A percentile compares a stretch with the other conserved stretches of the same genome.
Conservation (phyloP, 2,113 vertebrate species). For the Grammomys dolichurus region DNA sequence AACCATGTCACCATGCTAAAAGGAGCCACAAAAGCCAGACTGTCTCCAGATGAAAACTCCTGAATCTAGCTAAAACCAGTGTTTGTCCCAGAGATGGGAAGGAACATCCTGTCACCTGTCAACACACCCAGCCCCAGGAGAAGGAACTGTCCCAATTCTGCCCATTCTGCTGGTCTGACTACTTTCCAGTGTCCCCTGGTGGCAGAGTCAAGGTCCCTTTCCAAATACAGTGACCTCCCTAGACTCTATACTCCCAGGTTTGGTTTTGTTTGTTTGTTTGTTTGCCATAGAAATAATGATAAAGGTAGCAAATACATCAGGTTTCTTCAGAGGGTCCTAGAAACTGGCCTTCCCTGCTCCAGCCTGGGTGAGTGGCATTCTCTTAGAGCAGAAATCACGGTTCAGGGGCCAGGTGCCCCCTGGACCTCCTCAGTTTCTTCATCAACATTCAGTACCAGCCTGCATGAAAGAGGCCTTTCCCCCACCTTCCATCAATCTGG, state of each 20-base stretch:
- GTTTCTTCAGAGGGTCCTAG: background rate
- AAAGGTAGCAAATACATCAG: background rate
- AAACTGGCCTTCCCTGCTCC: background rate
- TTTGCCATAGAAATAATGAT: background rate
- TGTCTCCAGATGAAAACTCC: background rate
- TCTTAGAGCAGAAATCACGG: background rate
- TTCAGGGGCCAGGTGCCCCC: background rate
- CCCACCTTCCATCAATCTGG: background rate
- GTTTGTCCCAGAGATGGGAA: background rate
- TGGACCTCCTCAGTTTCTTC: background rate
- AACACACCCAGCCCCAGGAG: background rate
- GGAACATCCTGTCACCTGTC: background rate
- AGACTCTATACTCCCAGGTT: background rate
- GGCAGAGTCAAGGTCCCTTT: background rate
- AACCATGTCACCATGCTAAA: background rate
- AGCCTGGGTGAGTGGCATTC: background rate
- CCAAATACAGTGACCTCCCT: background rate
- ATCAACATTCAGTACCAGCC: background rate
- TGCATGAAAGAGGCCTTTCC: background rate
- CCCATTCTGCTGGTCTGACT: background rate
- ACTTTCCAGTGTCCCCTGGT: background rate
- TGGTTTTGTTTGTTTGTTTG: too few species aligned
- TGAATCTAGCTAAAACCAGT: background rate
- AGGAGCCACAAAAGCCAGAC: background rate
- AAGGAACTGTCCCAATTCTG: background rate